A percentile compares a stretch with the other conserved stretches of the same genome.
Conservation (phyloP, 2,888 invertebrate genomes). For the Drosophila macrospina region DNA sequence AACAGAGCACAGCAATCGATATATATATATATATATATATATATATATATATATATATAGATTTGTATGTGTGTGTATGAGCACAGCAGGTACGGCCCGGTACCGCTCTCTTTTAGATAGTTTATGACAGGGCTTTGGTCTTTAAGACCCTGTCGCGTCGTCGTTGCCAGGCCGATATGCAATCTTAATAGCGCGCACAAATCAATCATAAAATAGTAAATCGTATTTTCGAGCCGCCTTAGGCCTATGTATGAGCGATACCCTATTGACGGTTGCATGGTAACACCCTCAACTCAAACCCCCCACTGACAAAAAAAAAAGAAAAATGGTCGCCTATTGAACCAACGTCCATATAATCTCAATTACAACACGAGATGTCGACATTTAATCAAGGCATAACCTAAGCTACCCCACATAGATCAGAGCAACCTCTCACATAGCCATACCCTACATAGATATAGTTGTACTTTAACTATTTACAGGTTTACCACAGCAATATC, state of each 20-base stretch:
- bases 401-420: background rate
- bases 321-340: background rate
- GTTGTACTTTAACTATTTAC: background rate
- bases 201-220: slow-evolving; percentile 66
- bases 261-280: slow-evolving; percentile 17
- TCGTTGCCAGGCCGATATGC: slow-evolving; percentile 60
- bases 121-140: slow-evolving; percentile 59
- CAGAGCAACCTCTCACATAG: background rate
- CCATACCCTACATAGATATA: background rate
- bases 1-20: background rate
- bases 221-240: slow-evolving; percentile 19
- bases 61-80: too few species aligned
- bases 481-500: too few species aligned
- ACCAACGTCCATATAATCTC: background rate
- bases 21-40: background rate
- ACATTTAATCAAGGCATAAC: background rate
- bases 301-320: too few species aligned
- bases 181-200: slow-evolving; percentile 72
- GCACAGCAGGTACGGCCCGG: background rate
- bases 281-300: slow-evolving; percentile 12
- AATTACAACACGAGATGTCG: background rate
- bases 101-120: slow-evolving; percentile 23
- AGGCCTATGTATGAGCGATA: slow-evolving; percentile 29
- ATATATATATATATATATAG: background rate
- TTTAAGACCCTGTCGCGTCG: slow-evolving; percentile 64